These are phyloP conservation scores for Andricus curvator DNA, from an alignment of 2,888 invertebrate species.

Conservation along the genomic window DNA sequence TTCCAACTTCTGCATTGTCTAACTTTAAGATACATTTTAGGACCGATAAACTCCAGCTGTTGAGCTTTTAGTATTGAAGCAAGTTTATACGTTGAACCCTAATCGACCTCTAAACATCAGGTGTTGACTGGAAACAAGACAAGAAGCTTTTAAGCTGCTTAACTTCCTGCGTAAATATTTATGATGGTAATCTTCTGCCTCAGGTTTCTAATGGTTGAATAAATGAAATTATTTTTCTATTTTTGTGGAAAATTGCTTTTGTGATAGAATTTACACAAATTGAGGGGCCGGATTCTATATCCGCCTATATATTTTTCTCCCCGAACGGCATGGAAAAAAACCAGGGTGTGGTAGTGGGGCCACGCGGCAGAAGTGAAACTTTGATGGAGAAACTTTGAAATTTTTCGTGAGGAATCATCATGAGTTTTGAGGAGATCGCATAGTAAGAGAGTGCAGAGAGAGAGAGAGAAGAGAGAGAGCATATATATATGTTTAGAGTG, in stretches of 20 bases:
- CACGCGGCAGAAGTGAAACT: no score
- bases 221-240: background rate
- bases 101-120: conserved; percentile 31
- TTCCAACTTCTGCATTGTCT: conserved; percentile 3
- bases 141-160: conserved; percentile 8
- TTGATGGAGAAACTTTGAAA: no score
- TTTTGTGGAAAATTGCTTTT: background rate
- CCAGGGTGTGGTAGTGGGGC: no score
- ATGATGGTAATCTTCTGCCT: background rate
- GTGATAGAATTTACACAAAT: no score
- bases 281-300: no score
- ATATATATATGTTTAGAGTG: no score
- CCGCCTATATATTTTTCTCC: no score
- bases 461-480: no score
- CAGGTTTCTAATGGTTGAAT: background rate
- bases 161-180: conserved; percentile 13
- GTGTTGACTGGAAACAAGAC: conserved; percentile 22
- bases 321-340: no score
- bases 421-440: no score
- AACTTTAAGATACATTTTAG: conserved; percentile 37
- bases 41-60: conserved; percentile 32
- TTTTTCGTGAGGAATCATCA: no score
- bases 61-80: conserved; percentile 27
- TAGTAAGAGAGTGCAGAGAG: no score
- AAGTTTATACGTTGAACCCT: conserved; percentile 30